Evolutionary conservation across 2,113 vertebrate species (phyloP), one percentile per base, ranked within the genome.

Genomic region (Carlito syrichta): DNA sequence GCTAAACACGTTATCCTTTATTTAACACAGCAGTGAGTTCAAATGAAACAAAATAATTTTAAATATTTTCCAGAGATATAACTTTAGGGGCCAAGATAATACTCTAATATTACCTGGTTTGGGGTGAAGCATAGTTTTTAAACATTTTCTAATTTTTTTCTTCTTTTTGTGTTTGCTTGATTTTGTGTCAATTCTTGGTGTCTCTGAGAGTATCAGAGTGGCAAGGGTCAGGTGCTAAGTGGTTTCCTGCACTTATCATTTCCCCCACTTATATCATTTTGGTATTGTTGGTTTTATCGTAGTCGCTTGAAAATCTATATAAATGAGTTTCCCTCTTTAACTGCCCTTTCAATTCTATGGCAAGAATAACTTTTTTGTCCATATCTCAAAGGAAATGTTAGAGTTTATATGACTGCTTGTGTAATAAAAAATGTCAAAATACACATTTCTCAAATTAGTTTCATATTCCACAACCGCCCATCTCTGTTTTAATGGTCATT

Each of bases 361-460:
- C 74, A 96, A 90, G 84, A 95, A 94, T 87, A 85, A 89, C 83
- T 93, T 95, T 86, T 35, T 23, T n/a, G n/a, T 40, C 48, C 58
- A 19, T 87, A 58, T 93, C 60, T 66, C 79, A 48, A 92, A 95
- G 84, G 86, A 96, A 97, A 94, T 93, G 45, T 11, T 96, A 81
- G 50, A 95, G 32, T 79, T 82, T 95, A 91, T 89, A 63, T 43
- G 79, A 92, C 79, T 96, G 54, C 69, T 87, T 63, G 62, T 91
- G 22, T 90, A 97, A 97, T 97, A 97, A 96, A 96, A 97, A 88
- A 89, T 93, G 95, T 98, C 98, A 98, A 97, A 97, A 97, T 77
- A 95, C 89, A 83, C 81, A 97, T 96, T 97, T 97, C 89, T 93
- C 79, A 97, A 94, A 96, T 98, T 96, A 96, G 96, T 95, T 96